Evolutionary conservation across 1,140 invertebrate genomes (phyloP), one percentile per base, ranked within the genome.

Genomic region (Whitmania pigra): DNA sequence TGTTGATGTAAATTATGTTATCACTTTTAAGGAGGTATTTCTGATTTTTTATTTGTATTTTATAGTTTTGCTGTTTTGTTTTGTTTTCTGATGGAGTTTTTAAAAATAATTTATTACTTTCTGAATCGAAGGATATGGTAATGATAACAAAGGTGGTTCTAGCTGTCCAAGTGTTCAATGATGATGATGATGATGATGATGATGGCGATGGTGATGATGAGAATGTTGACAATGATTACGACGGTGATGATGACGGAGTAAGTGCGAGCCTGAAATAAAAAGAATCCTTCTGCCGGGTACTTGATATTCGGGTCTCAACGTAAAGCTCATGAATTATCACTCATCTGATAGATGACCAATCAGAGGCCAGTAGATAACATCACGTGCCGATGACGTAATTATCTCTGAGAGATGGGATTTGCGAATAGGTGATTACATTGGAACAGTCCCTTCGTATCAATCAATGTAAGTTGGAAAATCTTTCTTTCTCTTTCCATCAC

Each of bases 331-430:
- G 43, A 49, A 49, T 49, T 63, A 63, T 63, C 22, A 27, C 22
- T 63, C 57, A 27, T 31, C 57, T 63, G 57, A 63, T 63, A 31
- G 22, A 63, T 63, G 29, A 31, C 57, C 57, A 63, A 63, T 63
- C 22, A 63, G 57, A 63, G 3, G 57, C 43, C 57, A 63, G 57
- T 63, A 63, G 57, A 63, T 63, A 25, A 63, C 57, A 63, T 63
- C 57, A 63, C 57, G 57, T 63, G 57, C 29, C 18, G 22, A 63
- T 63, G 57, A 63, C 57, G 57, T 63, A 63, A 63, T 63, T 63
- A 63, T 63, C 57, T 25, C 22, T 63, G 57, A 63, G 29, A 25
- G 57, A 63, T 63, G 57, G 57, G 57, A 63, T 63, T 63, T 63
- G 29, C 57, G 20, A 4, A 0, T 11, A 63, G 18, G 57, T 63